These are phyloP conservation scores for Mesembrinibis cayennensis DNA, from an alignment of 2,113 vertebrate species.

Conservation along the genomic window DNA sequence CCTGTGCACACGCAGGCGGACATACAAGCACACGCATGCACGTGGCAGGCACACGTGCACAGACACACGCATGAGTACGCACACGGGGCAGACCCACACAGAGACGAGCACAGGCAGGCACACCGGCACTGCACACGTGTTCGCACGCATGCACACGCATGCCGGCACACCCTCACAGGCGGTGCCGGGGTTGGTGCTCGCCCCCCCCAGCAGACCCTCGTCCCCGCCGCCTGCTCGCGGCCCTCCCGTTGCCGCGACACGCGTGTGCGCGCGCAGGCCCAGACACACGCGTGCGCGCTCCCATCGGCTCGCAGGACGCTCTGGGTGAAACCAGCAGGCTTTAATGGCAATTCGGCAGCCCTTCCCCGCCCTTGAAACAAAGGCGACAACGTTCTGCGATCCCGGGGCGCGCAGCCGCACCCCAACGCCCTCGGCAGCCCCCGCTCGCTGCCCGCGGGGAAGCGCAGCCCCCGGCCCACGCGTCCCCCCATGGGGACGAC, in stretches of 20 bases:
- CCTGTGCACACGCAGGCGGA: no score
- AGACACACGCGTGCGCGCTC: accelerated
- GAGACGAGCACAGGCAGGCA: not conserved
- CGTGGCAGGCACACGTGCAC: no score
- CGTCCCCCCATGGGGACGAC: no score
- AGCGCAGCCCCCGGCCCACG: no score
- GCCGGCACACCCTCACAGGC: no score
- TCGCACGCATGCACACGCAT: not conserved
- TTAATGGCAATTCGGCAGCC: not conserved
- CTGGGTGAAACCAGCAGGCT: not conserved
- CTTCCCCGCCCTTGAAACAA: no score
- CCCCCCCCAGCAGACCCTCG: not conserved
- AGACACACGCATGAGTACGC: not conserved
- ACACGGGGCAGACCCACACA: not conserved
- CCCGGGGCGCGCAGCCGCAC: not conserved
- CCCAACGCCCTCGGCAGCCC: not conserved
- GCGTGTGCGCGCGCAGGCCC: accelerated
- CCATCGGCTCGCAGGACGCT: accelerated
- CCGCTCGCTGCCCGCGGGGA: not conserved
- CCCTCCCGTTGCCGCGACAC: not conserved
- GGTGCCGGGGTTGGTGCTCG: no score
- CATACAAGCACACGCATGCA: no score
- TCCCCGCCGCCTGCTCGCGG: accelerated
- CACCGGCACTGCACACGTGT: no score
- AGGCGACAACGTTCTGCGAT: not conserved